A percentile compares a stretch with the other conserved stretches of the same genome.
Conservation (phyloP, 2,888 invertebrate species). For the Plusia festucae region DNA sequence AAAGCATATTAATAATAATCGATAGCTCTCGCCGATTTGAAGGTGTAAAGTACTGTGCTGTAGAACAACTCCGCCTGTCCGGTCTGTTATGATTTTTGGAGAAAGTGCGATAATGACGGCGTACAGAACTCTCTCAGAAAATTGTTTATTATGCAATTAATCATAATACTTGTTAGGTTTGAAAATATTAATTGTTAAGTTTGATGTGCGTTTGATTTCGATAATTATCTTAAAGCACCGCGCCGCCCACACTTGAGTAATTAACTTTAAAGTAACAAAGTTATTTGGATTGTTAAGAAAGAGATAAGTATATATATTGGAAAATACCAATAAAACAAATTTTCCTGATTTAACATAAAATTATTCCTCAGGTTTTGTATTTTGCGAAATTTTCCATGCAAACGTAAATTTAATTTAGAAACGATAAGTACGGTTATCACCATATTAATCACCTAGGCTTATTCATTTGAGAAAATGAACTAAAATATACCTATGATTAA, state of each 20-base stretch:
- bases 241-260: conserved; percentile 26
- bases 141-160: conserved; percentile 55
- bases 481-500: neutral
- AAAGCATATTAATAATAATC: conserved; percentile 51
- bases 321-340: neutral
- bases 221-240: conserved; percentile 36
- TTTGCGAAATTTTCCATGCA: neutral
- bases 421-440: too few relatives aligned
- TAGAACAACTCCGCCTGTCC: conserved; percentile 42
- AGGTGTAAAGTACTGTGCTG: conserved; percentile 53
- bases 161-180: conserved; percentile 47
- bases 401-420: neutral
- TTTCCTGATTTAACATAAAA: neutral
- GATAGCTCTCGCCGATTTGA: conserved; percentile 51
- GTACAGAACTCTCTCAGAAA: conserved; percentile 52
- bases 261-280: conserved; percentile 18
- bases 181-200: conserved; percentile 33
- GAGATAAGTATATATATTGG: neutral
- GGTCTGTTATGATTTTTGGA: conserved; percentile 59
- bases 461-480: neutral
- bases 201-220: conserved; percentile 20
- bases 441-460: neutral
- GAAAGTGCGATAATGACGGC: conserved; percentile 57
- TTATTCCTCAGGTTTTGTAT: neutral
- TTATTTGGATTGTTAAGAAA: conserved; percentile 16